A percentile compares a stretch with the other conserved stretches of the same genome.
These are phyloP conservation scores for Thera obeliscata DNA, from an alignment of 2,888 invertebrate species.

Conservation along the genomic window DNA sequence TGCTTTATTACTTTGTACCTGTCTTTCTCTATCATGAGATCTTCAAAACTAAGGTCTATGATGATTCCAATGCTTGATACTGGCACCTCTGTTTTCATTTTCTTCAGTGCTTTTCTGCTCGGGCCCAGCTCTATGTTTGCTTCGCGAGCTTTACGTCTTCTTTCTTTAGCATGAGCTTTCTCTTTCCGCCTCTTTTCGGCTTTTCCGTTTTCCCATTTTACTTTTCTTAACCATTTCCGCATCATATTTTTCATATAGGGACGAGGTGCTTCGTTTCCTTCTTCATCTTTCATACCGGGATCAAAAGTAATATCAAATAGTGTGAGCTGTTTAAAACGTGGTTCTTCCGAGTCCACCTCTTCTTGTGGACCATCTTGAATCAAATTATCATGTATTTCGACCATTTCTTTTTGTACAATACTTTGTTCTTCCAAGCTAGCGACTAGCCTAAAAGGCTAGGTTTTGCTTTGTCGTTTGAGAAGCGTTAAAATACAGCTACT, in stretches of 20 bases:
- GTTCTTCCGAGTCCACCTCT: constrained; percentile 35
- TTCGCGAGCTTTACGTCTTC: constrained; percentile 87
- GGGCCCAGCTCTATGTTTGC: constrained; percentile 90
- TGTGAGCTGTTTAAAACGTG: constrained; percentile 63
- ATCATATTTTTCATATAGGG: constrained; percentile 86
- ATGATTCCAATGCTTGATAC: constrained; percentile 89
- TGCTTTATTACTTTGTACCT: constrained; percentile 95
- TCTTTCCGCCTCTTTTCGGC: constrained; percentile 89
- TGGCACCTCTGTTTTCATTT: constrained; percentile 87
- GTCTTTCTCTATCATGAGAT: constrained; percentile 95
- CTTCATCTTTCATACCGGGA: constrained; percentile 76
- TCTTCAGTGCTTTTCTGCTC: constrained; percentile 91
- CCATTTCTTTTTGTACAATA: constrained; percentile 37
- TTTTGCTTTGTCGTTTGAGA: too few species aligned
- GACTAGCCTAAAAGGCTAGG: too few species aligned
- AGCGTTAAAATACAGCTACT: too few species aligned
- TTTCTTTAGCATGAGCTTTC: constrained; percentile 88
- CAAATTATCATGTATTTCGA: constrained; percentile 35
- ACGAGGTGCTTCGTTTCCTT: constrained; percentile 73
- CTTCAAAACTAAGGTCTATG: constrained; percentile 96
- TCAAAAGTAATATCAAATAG: constrained; percentile 73
- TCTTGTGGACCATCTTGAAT: constrained; percentile 24
- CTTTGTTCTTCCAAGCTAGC: too few species aligned
- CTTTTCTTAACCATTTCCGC: constrained; percentile 88
- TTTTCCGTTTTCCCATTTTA: constrained; percentile 89